A percentile compares a stretch with the other conserved stretches of the same genome.
phyloP scores from a whole-genome alignment of 1,140 invertebrate genomes.

The Drosophila albomicans region DNA sequence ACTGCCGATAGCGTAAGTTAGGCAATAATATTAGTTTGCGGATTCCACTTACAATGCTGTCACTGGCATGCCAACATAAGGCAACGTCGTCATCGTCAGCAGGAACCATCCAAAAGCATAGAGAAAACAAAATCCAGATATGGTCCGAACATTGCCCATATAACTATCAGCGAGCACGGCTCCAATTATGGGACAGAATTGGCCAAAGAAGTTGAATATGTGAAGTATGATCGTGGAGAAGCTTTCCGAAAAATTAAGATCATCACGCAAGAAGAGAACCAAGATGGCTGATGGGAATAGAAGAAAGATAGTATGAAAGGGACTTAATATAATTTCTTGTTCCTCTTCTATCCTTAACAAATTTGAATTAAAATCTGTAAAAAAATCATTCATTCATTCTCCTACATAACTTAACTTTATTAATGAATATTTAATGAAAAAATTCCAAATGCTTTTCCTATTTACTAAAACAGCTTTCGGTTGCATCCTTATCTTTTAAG shows the following conservation, averaged over 20 bases:
- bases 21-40: background rate
- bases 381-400: too few species aligned
- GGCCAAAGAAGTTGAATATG: conserved; percentile 91
- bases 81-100: conserved; percentile 70
- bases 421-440: too few species aligned
- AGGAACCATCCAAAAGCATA: conserved; percentile 90
- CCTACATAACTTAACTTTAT: too few species aligned
- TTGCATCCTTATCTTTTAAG: background rate
- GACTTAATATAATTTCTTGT: too few species aligned
- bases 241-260: conserved; percentile 86
- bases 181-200: conserved; percentile 91
- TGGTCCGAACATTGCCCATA: conserved; percentile 89
- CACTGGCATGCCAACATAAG: conserved; percentile 58
- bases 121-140: conserved; percentile 89
- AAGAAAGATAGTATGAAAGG: conserved; percentile 33
- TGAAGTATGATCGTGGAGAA: conserved; percentile 90
- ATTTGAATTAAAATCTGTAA: too few species aligned
- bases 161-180: conserved; percentile 92
- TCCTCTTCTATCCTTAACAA: too few species aligned
- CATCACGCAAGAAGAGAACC: conserved; percentile 89
- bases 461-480: too few species aligned
- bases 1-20: conserved; percentile 72
- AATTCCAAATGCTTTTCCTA: too few species aligned
- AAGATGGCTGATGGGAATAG: conserved; percentile 88
- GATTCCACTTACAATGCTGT: conserved; percentile 60